Percentiles rank a stretch among this genome's conserved stretches.
Evolutionary conservation across 2,888 invertebrate genomes (phyloP).

Genomic region (Sympetrum striolatum): DNA sequence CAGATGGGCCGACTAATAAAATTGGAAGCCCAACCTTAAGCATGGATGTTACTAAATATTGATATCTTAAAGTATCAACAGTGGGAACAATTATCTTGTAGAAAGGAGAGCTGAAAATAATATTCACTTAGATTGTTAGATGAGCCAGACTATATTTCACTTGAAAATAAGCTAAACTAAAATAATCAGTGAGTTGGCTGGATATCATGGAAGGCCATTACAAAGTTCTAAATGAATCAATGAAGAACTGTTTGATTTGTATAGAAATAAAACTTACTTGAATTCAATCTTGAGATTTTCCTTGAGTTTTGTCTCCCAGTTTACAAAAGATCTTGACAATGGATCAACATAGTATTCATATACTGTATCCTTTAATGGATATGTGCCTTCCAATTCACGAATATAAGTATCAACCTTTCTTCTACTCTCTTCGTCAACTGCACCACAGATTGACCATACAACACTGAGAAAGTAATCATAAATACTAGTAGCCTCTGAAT

Average conservation of each 20-base stretch:
- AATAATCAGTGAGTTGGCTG: too few species aligned
- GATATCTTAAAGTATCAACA: slow-evolving; percentile 85
- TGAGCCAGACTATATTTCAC: slow-evolving; percentile 47
- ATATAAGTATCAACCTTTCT: slow-evolving; percentile 79
- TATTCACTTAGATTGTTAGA: background rate
- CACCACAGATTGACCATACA: slow-evolving; percentile 86
- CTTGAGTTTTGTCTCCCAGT: slow-evolving; percentile 82
- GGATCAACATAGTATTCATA: slow-evolving; percentile 91
- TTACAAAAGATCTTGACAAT: slow-evolving; percentile 70
- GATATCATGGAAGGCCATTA: too few species aligned
- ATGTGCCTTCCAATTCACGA: slow-evolving; percentile 78
- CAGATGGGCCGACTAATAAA: slow-evolving; percentile 81
- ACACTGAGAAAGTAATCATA: slow-evolving; percentile 61
- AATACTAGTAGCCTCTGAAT: background rate
- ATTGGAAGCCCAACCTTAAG: slow-evolving; percentile 73
- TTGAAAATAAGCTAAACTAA: too few species aligned
- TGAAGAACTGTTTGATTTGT: too few species aligned
- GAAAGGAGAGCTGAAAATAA: slow-evolving; percentile 71
- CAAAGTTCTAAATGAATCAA: too few species aligned
- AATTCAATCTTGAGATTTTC: slow-evolving; percentile 76
- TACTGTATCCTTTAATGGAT: slow-evolving; percentile 85
- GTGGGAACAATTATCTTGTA: slow-evolving; percentile 87
- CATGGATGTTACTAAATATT: slow-evolving; percentile 73
- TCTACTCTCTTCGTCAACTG: slow-evolving; percentile 79
- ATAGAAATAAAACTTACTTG: slow-evolving; percentile 59